A percentile compares a stretch with the other conserved stretches of the same genome.
Conservation (phyloP, 2,888 invertebrate species). For the Drosophila helvetica region DNA sequence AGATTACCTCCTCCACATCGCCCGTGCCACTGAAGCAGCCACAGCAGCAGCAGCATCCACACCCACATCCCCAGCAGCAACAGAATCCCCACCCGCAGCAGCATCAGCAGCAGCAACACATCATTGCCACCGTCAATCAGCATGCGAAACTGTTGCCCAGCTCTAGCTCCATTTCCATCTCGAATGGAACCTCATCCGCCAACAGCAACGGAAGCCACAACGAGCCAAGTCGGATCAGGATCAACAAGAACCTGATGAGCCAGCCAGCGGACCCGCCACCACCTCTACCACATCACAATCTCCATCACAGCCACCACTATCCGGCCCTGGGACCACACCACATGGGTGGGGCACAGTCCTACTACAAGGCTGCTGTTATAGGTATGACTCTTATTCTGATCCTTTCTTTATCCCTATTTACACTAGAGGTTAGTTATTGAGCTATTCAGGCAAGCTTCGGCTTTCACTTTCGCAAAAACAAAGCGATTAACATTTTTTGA, state of each 20-base stretch:
- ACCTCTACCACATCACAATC: conserved; percentile 53
- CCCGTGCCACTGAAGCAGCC: conserved; percentile 83
- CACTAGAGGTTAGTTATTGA: no score
- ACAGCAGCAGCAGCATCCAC: conserved; percentile 36
- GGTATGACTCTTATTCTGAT: background rate
- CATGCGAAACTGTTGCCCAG: conserved; percentile 81
- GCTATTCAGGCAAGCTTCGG: no score
- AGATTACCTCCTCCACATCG: conserved; percentile 88
- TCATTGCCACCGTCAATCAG: conserved; percentile 83
- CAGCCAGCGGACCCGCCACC: conserved; percentile 64
- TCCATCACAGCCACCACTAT: conserved; percentile 51
- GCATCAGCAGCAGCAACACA: conserved; percentile 64
- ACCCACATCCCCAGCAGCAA: conserved; percentile 39
- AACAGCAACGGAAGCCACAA: conserved; percentile 57
- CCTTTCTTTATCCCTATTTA: no score
- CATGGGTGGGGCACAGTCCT: conserved; percentile 21
- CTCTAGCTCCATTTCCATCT: conserved; percentile 49
- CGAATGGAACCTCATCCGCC: conserved; percentile 34
- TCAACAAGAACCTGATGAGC: conserved; percentile 83
- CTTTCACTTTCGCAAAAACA: no score
- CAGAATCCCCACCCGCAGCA: conserved; percentile 36
- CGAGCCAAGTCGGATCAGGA: conserved; percentile 82
- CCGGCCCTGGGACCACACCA: conserved; percentile 36
- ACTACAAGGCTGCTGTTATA: conserved; percentile 36
- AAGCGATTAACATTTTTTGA: no score